Evolutionary conservation across 2,888 invertebrate species (phyloP).

Genomic region (Lissocephala sabroskyi): DNA sequence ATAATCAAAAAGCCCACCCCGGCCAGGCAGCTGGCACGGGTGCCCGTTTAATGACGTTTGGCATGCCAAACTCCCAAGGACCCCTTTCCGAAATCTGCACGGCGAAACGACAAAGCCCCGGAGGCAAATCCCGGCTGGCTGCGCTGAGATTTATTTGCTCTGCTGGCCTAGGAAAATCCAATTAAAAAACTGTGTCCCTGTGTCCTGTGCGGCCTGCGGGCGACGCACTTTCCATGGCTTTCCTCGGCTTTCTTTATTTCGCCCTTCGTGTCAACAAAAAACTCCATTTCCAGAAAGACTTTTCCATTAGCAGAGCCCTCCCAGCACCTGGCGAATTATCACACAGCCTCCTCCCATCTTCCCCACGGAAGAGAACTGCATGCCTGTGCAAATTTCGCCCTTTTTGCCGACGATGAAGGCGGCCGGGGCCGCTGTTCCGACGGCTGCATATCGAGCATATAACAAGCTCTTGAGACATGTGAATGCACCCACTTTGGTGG

Average conservation of each 20-base stretch:
- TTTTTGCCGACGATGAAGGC: conserved; percentile 53
- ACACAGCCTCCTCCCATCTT: too few relatives aligned
- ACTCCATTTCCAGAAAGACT: too few relatives aligned
- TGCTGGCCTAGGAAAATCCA: conserved; percentile 47
- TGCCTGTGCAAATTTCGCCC: conserved; percentile 53
- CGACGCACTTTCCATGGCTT: too few relatives aligned
- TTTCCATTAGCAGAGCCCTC: too few relatives aligned
- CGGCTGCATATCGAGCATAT: conserved; percentile 64
- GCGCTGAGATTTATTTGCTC: too few relatives aligned
- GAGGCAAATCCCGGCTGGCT: not conserved
- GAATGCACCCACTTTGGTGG: conserved; percentile 70
- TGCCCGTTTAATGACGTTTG: conserved; percentile 58
- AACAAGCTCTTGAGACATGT: conserved; percentile 72
- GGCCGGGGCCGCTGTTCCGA: conserved; percentile 11
- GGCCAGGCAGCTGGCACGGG: conserved; percentile 26
- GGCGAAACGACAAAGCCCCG: conserved; percentile 1
- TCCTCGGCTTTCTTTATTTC: not conserved
- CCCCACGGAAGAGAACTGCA: conserved; percentile 44
- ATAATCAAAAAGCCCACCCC: conserved; percentile 33
- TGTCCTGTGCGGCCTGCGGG: too few relatives aligned
- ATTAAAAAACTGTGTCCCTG: conserved; percentile 53
- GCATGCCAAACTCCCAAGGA: too few relatives aligned
- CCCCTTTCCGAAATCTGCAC: too few relatives aligned
- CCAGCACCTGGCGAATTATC: too few relatives aligned
- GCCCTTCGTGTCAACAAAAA: too few relatives aligned